Conservation (phyloP, 2,888 invertebrate genomes). For the Sericinus montela region DNA sequence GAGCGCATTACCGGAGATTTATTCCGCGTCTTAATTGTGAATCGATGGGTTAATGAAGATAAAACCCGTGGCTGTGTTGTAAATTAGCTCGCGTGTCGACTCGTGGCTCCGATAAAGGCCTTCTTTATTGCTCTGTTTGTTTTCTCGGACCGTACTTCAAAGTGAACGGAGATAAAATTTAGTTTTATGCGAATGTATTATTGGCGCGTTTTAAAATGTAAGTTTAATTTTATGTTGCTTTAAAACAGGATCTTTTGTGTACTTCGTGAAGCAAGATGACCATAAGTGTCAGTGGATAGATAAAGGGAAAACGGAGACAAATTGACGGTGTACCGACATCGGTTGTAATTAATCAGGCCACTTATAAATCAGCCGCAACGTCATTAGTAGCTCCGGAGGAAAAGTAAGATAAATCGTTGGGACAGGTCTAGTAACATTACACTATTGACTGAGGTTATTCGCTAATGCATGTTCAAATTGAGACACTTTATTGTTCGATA, state of each 20-base stretch:
- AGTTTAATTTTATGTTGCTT: slow-evolving; percentile 19
- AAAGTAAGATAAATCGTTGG: slow-evolving; percentile 75
- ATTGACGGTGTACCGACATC: slow-evolving; percentile 61
- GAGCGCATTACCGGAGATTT: slow-evolving; percentile 78
- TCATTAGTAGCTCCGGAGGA: slow-evolving; percentile 64
- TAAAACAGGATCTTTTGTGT: slow-evolving; percentile 21
- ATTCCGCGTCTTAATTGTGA: slow-evolving; percentile 79
- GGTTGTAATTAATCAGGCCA: slow-evolving; percentile 66
- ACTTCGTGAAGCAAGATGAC: slow-evolving; percentile 36
- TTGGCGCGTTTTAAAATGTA: slow-evolving; percentile 45
- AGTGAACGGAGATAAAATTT: slow-evolving; percentile 72
- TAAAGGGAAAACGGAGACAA: slow-evolving; percentile 51
- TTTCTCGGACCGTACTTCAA: slow-evolving; percentile 76
- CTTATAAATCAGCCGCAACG: slow-evolving; percentile 72
- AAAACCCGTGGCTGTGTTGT: slow-evolving; percentile 78
- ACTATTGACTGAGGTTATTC: slow-evolving; percentile 62
- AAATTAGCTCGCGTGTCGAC: slow-evolving; percentile 80
- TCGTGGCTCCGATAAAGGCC: slow-evolving; percentile 75
- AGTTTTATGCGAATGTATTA: slow-evolving; percentile 73
- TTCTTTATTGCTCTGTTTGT: slow-evolving; percentile 79
- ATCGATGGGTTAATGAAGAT: slow-evolving; percentile 80
- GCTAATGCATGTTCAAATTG: slow-evolving; percentile 43
- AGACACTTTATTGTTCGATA: slow-evolving; percentile 32
- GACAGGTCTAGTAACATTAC: slow-evolving; percentile 65
- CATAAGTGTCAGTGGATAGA: slow-evolving; percentile 44